These are phyloP conservation scores for Capromys pilorides DNA, from an alignment of 2,797 vertebrate species.

Conservation along the genomic window DNA sequence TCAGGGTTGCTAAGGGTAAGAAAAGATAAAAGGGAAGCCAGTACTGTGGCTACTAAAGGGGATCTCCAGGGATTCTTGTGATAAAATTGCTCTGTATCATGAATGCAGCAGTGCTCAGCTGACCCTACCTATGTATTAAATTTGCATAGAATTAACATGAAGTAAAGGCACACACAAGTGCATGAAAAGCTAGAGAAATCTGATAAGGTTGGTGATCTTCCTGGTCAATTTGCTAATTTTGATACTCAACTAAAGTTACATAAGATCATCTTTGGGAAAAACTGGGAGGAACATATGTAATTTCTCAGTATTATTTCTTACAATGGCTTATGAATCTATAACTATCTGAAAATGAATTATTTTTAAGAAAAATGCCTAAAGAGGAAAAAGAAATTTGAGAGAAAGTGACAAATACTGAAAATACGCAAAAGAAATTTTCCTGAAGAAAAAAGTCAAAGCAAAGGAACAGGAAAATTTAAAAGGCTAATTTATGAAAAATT, in stretches of 20 bases:
- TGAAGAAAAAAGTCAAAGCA: conserved; percentile 31
- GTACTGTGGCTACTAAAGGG: neutral
- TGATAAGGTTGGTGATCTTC: rapidly evolving
- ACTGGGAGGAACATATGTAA: neutral
- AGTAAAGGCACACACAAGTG: neutral
- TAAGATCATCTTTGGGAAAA: neutral
- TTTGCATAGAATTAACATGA: rapidly evolving
- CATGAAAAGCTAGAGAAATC: neutral
- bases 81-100: neutral
- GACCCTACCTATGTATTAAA: neutral
- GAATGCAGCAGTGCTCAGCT: neutral
- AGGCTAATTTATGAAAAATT: neutral
- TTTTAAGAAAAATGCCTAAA: neutral
- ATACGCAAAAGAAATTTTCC: conserved; percentile 3
- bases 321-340: neutral
- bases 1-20: neutral
- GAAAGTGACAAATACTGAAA: conserved; percentile 16
- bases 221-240: neutral
- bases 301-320: neutral
- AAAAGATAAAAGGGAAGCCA: neutral
- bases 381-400: neutral
- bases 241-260: neutral
- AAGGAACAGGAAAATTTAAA: neutral
- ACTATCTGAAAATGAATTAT: neutral
- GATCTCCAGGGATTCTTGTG: neutral